Conservation (phyloP, 2,888 invertebrate species). For the Periphyllus acericola region DNA sequence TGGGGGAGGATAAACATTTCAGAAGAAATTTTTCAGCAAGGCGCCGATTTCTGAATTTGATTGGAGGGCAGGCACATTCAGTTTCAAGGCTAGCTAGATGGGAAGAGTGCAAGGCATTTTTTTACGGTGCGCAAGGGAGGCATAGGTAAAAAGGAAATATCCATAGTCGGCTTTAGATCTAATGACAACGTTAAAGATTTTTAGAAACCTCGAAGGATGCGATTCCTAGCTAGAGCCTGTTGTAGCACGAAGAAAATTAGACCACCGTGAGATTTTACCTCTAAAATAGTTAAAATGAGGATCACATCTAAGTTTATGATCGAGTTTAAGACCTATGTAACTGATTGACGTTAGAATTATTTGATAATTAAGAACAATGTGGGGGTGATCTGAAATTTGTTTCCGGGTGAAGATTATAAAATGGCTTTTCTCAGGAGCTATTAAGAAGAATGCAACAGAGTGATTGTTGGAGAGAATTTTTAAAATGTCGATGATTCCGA, state of each 20-base stretch:
- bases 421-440: neutral
- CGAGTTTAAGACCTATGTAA: neutral
- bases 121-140: neutral
- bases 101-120: neutral
- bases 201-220: neutral
- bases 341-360: neutral
- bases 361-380: neutral
- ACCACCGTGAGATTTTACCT: neutral
- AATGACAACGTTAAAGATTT: neutral
- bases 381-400: no score
- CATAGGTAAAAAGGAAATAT: neutral
- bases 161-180: neutral
- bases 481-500: neutral
- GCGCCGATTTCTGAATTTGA: neutral
- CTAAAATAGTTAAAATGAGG: neutral
- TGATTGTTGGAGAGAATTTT: neutral
- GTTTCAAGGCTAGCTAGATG: neutral
- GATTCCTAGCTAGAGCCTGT: neutral
- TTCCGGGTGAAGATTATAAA: neutral
- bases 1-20: neutral
- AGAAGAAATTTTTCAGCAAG: neutral
- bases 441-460: neutral
- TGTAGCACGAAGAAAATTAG: slow-evolving; percentile 3
- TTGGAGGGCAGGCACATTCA: neutral
- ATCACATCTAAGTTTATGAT: neutral